Percentiles rank a stretch among this genome's conserved stretches.
Conservation (phyloP, 2,888 invertebrate genomes). For the Alviniconcha strummeri region DNA sequence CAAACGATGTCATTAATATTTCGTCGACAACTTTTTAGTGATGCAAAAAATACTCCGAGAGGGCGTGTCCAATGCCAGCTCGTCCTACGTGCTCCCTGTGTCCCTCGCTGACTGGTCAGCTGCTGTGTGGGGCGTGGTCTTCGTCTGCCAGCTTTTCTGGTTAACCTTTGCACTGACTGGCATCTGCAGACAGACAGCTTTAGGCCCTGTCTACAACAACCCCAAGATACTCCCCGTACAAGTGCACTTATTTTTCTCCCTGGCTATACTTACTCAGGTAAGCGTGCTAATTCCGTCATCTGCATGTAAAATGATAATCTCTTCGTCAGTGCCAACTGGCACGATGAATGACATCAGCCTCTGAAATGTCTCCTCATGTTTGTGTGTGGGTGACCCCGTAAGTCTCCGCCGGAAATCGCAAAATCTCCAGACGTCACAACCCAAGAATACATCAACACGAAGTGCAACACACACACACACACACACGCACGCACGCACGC, state of each 20-base stretch:
- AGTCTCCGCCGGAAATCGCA: too few relatives aligned
- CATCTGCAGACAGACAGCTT: constrained; percentile 24
- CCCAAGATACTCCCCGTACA: constrained; percentile 30
- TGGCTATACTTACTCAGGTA: constrained; percentile 29
- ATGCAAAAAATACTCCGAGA: constrained; percentile 13
- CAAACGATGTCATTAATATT: background rate
- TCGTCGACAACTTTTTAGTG: background rate
- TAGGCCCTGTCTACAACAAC: constrained; percentile 33
- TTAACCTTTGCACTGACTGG: constrained; percentile 22
- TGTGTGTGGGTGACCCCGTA: too few relatives aligned
- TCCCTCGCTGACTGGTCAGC: constrained; percentile 22
- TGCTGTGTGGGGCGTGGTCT: constrained; percentile 26
- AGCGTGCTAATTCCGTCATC: background rate
- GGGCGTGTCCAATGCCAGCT: background rate
- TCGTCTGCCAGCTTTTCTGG: constrained; percentile 25
- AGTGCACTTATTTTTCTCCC: constrained; percentile 24
- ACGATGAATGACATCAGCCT: too few relatives aligned
- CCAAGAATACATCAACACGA: too few relatives aligned
- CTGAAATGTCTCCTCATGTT: too few relatives aligned
- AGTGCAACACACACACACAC: too few relatives aligned
- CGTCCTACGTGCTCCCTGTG: constrained; percentile 6
- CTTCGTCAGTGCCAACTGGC: too few relatives aligned
- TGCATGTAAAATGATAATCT: background rate
- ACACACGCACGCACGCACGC: too few relatives aligned
- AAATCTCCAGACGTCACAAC: too few relatives aligned